phyloP scores from a whole-genome alignment of 37 sponge, comb jelly and placozoan species.

The Halichondria panicea region DNA sequence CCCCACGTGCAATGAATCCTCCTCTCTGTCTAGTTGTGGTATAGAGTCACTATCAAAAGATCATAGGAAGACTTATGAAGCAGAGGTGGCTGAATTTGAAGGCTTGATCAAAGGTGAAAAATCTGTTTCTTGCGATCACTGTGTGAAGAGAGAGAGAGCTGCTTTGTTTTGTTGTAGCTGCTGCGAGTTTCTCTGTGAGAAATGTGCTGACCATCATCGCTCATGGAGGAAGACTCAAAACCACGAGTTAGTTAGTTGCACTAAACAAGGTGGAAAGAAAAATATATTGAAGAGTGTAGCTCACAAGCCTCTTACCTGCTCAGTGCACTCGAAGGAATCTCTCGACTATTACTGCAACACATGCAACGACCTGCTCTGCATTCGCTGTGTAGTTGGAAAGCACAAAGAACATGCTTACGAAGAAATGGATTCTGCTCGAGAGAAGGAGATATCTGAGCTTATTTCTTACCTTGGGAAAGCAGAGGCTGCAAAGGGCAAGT shows the following conservation, averaged over 20 bases:
- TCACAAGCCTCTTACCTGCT: slow-evolving; percentile 14
- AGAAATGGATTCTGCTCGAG: slow-evolving; percentile 14
- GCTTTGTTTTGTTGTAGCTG: slow-evolving; percentile 41
- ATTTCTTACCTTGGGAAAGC: neutral
- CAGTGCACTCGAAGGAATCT: slow-evolving; percentile 1
- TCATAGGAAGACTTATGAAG: too few species aligned
- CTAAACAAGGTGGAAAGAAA: too few species aligned
- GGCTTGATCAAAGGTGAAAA: too few species aligned
- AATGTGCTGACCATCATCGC: slow-evolving; percentile 26
- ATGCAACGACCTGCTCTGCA: slow-evolving; percentile 20
- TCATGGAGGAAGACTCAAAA: slow-evolving; percentile 8
- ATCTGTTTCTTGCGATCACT: too few species aligned
- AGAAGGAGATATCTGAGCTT: slow-evolving; percentile 4
- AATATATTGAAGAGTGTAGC: slow-evolving; percentile 1
- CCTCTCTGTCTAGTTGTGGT: too few species aligned
- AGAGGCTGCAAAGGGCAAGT: neutral
- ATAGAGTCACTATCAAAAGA: too few species aligned
- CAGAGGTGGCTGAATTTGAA: too few species aligned
- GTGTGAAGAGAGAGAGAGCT: too few species aligned
- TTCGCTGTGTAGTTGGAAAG: slow-evolving; percentile 18
- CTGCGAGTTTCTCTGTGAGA: slow-evolving; percentile 43
- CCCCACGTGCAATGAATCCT: too few species aligned
- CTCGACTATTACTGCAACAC: slow-evolving; percentile 36
- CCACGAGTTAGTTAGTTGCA: slow-evolving; percentile 24
- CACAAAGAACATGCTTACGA: slow-evolving; percentile 23